Base-by-base conservation (phyloP, 1,140 invertebrate species). In the Vanessa tameamea region DNA sequence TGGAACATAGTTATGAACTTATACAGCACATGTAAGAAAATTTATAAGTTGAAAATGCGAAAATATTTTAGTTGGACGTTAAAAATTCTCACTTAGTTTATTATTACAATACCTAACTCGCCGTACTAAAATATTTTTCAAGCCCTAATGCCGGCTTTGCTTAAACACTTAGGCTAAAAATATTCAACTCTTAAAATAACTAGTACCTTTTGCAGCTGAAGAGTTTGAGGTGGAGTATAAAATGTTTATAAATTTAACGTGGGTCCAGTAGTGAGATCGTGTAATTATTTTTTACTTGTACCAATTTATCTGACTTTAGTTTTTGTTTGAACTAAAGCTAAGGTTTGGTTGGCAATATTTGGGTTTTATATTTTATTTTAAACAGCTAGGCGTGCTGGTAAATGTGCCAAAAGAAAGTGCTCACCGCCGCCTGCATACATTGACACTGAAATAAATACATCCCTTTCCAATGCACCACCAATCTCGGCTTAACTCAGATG, bases 131-230 rank as follows among this genome's bases (percentile, higher is more conserved):
- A 71, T 51, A 64, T 64, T 71, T 71, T 71, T 64, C 26, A 47
- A 67, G 31, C 66, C 57, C 64, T 73, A 64, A 74, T 68, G 65
- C 66, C 26, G 26, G 57, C 55, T 63, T 69, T 64, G 69, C 69
- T 71, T 74, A 63, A 68, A 57, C 72, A 69, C 72, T 64, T 64
- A 59, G 47, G 57, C 47, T 48, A 31, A 74, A 74, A 68, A 74
- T 69, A 69, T 67, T 50, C 66, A 47, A 55, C 65, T 67, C 51
- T 69, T 37, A 64, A 74, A 74, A 68, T 59, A 68, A 66, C 64
- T 53, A 66, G 48, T 37, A 48, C 48, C 48, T 47, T 66, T 66
- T 51, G 12, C 64, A 51, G 50, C 16, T 23, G 37, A 5, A 13
- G 47, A 31, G 50, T 43, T 65, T 65, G 64, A 50, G 20, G 23